A percentile compares a stretch with the other conserved stretches of the same genome.
phyloP scores from a whole-genome alignment of 1,140 invertebrate species.

The Linepithema humile region DNA sequence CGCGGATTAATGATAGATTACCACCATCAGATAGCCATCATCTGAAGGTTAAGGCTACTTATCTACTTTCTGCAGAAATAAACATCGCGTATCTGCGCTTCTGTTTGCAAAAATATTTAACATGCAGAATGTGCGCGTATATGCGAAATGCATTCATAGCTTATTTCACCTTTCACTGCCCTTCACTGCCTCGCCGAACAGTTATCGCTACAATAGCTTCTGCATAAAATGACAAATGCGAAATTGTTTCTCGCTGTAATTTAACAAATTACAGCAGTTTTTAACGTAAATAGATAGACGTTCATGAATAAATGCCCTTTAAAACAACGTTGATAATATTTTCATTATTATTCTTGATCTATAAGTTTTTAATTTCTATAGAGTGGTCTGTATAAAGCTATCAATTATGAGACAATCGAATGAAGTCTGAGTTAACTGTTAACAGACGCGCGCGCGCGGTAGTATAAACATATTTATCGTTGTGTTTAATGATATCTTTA shows the following conservation, averaged over 20 bases:
- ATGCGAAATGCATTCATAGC: neutral
- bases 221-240: slow-evolving; percentile 19
- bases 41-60: neutral
- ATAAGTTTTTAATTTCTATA: neutral
- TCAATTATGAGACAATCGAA: neutral
- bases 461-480: slow-evolving; percentile 5
- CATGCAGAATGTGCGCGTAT: neutral
- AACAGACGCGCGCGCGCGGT: too few relatives aligned
- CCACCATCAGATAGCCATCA: neutral
- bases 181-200: neutral
- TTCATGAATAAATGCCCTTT: neutral
- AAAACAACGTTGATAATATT: neutral
- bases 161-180: slow-evolving; percentile 23
- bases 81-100: neutral
- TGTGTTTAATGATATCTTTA: neutral
- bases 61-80: neutral
- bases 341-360: neutral
- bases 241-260: neutral
- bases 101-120: neutral
- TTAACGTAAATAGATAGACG: too few relatives aligned
- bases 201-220: neutral
- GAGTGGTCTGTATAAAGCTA: neutral
- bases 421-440: neutral
- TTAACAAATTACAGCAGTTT: neutral
- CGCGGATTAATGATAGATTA: neutral